Conservation (phyloP, 2,888 invertebrate species). For the Scrobipalpa atriplicella region DNA sequence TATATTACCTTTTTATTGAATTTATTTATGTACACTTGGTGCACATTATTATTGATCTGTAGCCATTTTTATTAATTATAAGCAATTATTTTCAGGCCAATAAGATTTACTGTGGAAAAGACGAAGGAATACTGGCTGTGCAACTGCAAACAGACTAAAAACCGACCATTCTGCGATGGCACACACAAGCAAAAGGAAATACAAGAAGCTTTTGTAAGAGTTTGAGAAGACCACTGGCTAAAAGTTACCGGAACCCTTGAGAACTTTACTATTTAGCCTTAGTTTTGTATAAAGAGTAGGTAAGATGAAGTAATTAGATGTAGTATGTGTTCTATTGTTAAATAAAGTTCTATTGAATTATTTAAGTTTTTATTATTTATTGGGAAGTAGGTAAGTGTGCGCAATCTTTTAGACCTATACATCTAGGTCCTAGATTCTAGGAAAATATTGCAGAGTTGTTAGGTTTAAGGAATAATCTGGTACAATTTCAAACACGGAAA, state of each 20-base stretch:
- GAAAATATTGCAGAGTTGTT: no score
- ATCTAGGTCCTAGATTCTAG: no score
- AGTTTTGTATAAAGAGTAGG: not conserved
- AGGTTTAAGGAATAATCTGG: no score
- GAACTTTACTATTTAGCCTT: not conserved
- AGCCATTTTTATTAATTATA: not conserved
- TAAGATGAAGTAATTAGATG: conserved; percentile 13
- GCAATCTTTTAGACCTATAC: not conserved
- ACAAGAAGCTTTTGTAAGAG: conserved; percentile 74
- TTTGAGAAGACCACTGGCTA: conserved; percentile 22
- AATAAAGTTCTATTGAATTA: not conserved
- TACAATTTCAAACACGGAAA: no score
- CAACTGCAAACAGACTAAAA: conserved; percentile 97
- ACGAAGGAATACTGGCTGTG: conserved; percentile 98
- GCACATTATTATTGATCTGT: conserved; percentile 48
- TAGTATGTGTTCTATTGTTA: not conserved
- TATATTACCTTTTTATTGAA: no score
- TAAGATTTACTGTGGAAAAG: conserved; percentile 92
- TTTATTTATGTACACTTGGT: no score
- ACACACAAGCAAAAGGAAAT: conserved; percentile 88
- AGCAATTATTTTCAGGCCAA: conserved; percentile 82
- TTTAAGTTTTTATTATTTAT: not conserved
- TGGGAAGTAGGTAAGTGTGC: not conserved
- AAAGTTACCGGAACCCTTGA: no score
- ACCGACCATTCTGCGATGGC: conserved; percentile 98